A percentile compares a stretch with the other conserved stretches of the same genome.
Conservation (phyloP, 2,113 vertebrate species). For the Tricholaema leucomelas region DNA sequence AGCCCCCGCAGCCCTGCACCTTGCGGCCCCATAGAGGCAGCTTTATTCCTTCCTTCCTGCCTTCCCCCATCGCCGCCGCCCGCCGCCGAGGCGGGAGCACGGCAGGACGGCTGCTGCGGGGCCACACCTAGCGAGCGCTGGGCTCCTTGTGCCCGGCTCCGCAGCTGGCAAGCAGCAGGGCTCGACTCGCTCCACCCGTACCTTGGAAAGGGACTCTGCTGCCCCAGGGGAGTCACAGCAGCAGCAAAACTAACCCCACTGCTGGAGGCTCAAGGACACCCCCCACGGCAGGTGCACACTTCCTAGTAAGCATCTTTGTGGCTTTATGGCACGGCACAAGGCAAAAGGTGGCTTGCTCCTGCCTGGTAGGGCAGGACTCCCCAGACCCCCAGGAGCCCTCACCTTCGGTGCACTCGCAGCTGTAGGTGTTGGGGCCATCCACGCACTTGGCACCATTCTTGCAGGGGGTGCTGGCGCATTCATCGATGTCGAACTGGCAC, state of each 20-base stretch:
- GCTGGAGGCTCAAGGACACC: rapidly evolving
- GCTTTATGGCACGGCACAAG: background rate
- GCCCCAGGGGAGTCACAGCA: background rate
- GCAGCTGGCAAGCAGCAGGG: background rate
- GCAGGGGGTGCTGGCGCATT: slow-evolving; percentile 96
- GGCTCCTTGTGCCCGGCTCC: background rate
- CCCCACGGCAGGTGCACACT: no score
- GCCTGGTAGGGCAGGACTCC: rapidly evolving
- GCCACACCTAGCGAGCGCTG: slow-evolving; percentile 13
- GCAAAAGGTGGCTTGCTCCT: background rate
- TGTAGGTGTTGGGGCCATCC: slow-evolving; percentile 92
- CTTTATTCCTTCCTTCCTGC: slow-evolving; percentile 71
- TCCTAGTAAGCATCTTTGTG: rapidly evolving
- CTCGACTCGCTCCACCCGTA: rapidly evolving
- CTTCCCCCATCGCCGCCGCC: background rate
- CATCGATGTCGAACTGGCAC: slow-evolving; percentile 91
- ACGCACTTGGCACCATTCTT: slow-evolving; percentile 92
- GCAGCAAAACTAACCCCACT: rapidly evolving
- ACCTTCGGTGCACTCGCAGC: slow-evolving; percentile 94
- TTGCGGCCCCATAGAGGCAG: slow-evolving; percentile 58
- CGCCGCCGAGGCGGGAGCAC: background rate
- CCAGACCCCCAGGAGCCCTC: background rate
- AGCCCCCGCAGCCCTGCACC: slow-evolving; percentile 54
- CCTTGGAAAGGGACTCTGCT: background rate
- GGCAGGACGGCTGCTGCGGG: background rate